Base-by-base conservation (phyloP, 37 sponge, comb jelly and placozoan species). In the Tethya wilhelma region DNA sequence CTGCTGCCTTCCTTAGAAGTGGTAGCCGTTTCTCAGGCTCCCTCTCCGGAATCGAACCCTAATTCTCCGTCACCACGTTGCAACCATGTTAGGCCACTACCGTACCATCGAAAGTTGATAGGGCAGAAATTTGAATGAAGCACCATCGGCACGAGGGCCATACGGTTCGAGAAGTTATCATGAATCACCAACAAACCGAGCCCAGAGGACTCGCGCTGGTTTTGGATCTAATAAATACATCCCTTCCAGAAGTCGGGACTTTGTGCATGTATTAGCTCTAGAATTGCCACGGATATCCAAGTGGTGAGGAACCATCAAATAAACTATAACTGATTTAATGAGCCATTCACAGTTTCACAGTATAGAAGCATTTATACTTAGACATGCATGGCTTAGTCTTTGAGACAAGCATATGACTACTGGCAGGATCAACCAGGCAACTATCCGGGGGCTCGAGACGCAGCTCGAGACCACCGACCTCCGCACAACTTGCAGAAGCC, bases 351-450 rank as follows among this genome's bases (percentile, higher is more conserved):
- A 90, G 91, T 90, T 90, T 86, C 91, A 90, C 91, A 57, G 87
- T 90, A 81, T 22, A 71, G 85, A 78, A 76, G 56, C 83, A 74
- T 80, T 90, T 73, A 90, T 89, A 89, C 90, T 84, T 89, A 73
- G 86, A 90, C 91, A 90, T 90, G 91, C 91, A 90, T 90, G 91
- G 91, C 91, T 90, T 90, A 90, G 87, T 90, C 91, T 90, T 90
- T 90, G 91, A 90, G 91, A 90, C 91, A 90, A 90, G 91, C 86
- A 90, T 90, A 90, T 90, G 91, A 90, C 91, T 90, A 85, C 91
- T 90, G 91, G 86, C 91, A 91, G 91, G 91, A 91, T 91, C 91
- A 91, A 91, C 91, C 91, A 91, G 91, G 91, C 86, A 86, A 75
- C 91, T 71, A 67, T 39, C 38, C 38, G 11, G 36, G 38, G 38